These are phyloP conservation scores for Mellivora capensis DNA, from an alignment of 2,113 vertebrate genomes.

Conservation along the genomic window DNA sequence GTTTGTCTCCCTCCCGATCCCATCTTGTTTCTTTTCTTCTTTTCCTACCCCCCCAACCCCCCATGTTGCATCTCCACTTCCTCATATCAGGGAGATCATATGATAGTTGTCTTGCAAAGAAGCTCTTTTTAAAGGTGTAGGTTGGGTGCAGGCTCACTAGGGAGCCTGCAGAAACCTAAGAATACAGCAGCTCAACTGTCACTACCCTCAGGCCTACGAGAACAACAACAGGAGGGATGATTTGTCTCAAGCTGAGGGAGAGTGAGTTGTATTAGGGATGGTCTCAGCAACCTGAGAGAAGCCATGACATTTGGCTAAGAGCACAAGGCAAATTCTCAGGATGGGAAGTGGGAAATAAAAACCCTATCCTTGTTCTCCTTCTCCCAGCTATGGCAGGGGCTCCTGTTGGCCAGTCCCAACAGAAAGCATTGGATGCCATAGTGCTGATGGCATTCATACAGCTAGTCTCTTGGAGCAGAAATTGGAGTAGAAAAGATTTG, in stretches of 20 bases:
- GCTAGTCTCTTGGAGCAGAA: neutral
- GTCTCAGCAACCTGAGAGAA: neutral
- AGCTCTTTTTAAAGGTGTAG: neutral
- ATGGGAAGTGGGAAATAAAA: neutral
- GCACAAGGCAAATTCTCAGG: neutral
- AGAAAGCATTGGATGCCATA: neutral
- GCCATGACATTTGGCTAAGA: neutral
- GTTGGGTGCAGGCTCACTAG: neutral
- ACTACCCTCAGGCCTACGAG: neutral
- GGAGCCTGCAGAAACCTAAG: neutral
- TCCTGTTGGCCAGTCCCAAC: neutral
- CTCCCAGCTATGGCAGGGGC: neutral
- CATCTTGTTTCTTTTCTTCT: too few species aligned
- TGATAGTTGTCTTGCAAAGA: too few species aligned
- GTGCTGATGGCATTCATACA: neutral
- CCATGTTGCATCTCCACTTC: too few species aligned
- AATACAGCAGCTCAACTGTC: neutral
- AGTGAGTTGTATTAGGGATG: neutral
- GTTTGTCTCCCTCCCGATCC: too few species aligned
- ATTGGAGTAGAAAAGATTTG: neutral
- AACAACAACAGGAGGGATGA: neutral
- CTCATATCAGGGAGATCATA: too few species aligned
- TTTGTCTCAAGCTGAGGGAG: neutral
- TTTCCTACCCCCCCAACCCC: too few species aligned
- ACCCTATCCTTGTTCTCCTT: neutral